Evolutionary conservation across 2,888 invertebrate genomes (phyloP), one percentile per base, ranked within the genome.

Genomic region (Macaria liturata): DNA sequence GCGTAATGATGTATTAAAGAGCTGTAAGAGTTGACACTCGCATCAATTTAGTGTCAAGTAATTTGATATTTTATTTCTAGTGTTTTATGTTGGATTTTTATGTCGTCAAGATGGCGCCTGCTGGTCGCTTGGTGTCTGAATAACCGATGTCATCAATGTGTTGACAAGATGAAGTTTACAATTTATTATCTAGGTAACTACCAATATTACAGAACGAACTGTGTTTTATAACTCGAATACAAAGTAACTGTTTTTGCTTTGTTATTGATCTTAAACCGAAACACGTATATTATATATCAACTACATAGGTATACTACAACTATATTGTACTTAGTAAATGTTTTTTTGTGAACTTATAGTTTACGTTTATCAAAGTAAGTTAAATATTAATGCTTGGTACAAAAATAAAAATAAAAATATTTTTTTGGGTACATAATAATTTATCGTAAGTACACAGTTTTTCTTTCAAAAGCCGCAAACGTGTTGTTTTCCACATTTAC

Each of bases 1-100:
- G 54, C 66, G 62, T 73, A 72, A 72, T 73, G 63, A 70, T 72
- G 62, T 70, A 74, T 76, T 70, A 68, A 73, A 71, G 59, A 64
- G 66, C 64, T 58, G 60, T 67, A 65, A 59, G 50, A 45, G 63
- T 55, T 58, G 71, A 67, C 70, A 67, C 52, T 58, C 56, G 60
- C 64, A 73, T 78, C 64, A 72, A 71, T 77, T 71, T 47, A 43
- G 54, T 62, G 57, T 61, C 59, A 64, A 32, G 67, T 67, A 64
- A 68, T 63, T 55, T 59, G 62, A 65, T 30, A 61, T 60, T 59
- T 58, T 50, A 59, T 57, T 54, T 58, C 43, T 32, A 51, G 54
- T 57, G 44, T 42, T 48, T 54, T 57, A 48, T n/a, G 30, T 40
- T 20, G 20, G 20, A 20, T 20, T 20, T 20, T 20, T 20, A 55